Base-by-base conservation (phyloP, 2,113 vertebrate species). In the Oreochromis tanganicae region DNA sequence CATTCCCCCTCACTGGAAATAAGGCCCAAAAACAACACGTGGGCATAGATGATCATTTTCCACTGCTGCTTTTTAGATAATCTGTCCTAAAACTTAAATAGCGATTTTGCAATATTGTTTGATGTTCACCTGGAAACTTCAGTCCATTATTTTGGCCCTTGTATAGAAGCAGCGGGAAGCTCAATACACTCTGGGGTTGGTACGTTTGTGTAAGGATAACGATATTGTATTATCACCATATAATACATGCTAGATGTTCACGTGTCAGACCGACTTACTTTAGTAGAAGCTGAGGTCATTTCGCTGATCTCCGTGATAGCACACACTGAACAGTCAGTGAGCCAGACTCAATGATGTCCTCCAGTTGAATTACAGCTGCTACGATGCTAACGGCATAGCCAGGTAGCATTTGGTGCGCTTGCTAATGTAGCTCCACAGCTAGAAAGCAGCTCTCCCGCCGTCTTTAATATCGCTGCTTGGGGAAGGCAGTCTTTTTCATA, bases 261-360 rank as follows among this genome's bases (percentile, higher is more conserved):
- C 5, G n/a, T 16, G 38, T 43, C 36, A 46, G 38, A 16, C 66
- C 24, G 66, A 59, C 95, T 92, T 95, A 96, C 96, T 93, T 96
- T 96, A 14, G 96, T 96, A 12, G 96, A 96, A 8, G 96, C 96
- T 63, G 96, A 96, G 38, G 96, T 96, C 96, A 96, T 96, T 56
- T 32, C 84, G 59, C 86, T 43, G 48, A 3, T 86, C 21, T 43
- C 7, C 80, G 57, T 36, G 55, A 41, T 10, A 71, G 27, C 50
- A 71, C 2, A 24, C n/a, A 21, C 21, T 17, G 8, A 6, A 4
- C 3, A 54, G 6, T 24, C 36, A n/a, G n/a, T 34, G 9, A 36
- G 13, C 19, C 27, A 14, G 21, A 48, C 27, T 54, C 34, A 38
- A 8, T 63, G 85, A 56, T 36, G 87, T 57, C 9, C 61, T 83